These are phyloP conservation scores for Artibeus lituratus DNA, from an alignment of 2,797 vertebrate genomes.

Conservation along the genomic window DNA sequence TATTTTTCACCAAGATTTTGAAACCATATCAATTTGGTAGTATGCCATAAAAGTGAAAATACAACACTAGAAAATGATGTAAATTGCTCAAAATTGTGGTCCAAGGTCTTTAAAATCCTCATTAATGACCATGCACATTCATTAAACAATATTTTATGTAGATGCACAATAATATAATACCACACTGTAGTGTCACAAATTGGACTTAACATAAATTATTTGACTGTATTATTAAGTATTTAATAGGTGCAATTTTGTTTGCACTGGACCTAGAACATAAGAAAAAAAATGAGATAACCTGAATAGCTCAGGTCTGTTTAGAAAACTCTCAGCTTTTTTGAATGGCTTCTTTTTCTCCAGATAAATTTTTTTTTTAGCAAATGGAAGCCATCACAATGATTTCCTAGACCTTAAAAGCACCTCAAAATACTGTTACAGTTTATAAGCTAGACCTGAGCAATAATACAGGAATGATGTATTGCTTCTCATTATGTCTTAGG, in stretches of 20 bases:
- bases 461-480: neutral
- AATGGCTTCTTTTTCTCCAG: neutral
- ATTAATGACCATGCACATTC: neutral
- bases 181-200: neutral
- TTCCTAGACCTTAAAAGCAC: neutral
- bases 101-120: neutral
- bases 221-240: neutral
- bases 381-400: constrained; percentile 7
- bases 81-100: constrained; percentile 13
- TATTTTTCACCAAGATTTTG: constrained; percentile 18
- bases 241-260: constrained; percentile 9
- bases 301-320: neutral
- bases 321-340: neutral
- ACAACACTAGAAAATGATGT: neutral
- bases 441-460: neutral
- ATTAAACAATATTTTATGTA: neutral
- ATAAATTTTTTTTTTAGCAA: neutral
- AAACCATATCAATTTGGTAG: neutral
- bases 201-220: neutral
- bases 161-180: neutral
- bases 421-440: neutral
- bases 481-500: neutral
- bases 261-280: neutral
- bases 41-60: constrained; percentile 3
- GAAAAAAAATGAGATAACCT: neutral